phyloP scores from a whole-genome alignment of 2,888 invertebrate genomes.

The Fabriciana adippe region DNA sequence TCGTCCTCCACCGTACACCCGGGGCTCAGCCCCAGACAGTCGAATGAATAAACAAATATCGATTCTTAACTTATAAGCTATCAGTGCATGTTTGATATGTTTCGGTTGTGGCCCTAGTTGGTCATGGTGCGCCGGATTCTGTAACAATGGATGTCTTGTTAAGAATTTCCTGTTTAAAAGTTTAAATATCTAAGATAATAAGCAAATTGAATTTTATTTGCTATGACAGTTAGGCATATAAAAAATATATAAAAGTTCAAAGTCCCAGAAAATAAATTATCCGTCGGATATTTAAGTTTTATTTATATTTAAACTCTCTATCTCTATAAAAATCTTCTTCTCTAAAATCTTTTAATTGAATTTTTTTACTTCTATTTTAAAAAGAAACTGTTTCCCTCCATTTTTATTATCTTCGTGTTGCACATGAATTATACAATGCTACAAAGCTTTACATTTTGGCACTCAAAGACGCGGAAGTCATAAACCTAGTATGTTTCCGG shows the following conservation, averaged over 20 bases:
- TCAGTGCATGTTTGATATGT: constrained; percentile 81
- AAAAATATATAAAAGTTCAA: too few relatives aligned
- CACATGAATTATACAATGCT: constrained; percentile 11
- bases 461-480: constrained; percentile 64
- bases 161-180: too few relatives aligned
- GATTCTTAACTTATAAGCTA: constrained; percentile 38
- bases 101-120: constrained; percentile 53
- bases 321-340: too few relatives aligned
- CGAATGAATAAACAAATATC: constrained; percentile 38
- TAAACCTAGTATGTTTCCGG: constrained; percentile 64
- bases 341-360: too few relatives aligned
- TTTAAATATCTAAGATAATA: too few relatives aligned
- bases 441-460: constrained; percentile 43
- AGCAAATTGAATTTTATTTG: too few relatives aligned
- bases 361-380: neutral
- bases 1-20: constrained; percentile 78
- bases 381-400: neutral
- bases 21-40: constrained; percentile 56
- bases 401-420: neutral
- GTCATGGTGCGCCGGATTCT: constrained; percentile 69
- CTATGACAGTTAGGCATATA: too few relatives aligned
- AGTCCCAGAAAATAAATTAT: too few relatives aligned
- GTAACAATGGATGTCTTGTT: constrained; percentile 53
- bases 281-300: too few relatives aligned
- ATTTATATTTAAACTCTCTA: too few relatives aligned